Base-by-base conservation (phyloP, 2,888 invertebrate genomes). In the Harpalus rubripes region DNA sequence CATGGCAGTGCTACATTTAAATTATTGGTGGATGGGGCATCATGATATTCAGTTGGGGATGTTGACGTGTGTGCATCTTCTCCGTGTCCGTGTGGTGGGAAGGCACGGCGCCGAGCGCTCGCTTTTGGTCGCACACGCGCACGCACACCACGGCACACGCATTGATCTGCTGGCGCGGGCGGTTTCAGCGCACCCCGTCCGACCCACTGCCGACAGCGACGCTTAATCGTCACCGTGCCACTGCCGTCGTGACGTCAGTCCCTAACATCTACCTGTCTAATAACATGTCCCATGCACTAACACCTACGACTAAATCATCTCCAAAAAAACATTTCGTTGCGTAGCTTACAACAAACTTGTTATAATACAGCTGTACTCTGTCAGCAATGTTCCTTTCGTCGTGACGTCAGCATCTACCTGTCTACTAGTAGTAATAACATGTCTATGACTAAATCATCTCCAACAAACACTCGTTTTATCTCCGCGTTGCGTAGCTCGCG, bases 201-300 rank as follows among this genome's bases (percentile, higher is more conserved):
- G 84, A 84, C 84, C 84, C 84, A 84, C 52, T 84, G 85, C 80
- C 85, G 85, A 85, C 85, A 85, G 80, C 85, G 85, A 80, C 72
- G 79, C 79, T 80, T 85, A 63, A 79, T 85, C 85, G 80, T 79
- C 79, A 80, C 85, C 84, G 78, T 84, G 41, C 61, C 56, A 44
- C 72, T 44, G 44, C 72, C 52, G 72, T 74, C 72, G 84, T 84
- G 84, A 84, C 84, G 84, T 84, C 84, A 84, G 63, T 63, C 44
- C 59, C 15, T 1, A 63, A 18, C 63, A 59, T 63, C 18, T 44
- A 74, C 72, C 72, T 72, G 72, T 72, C 15, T 41, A 16, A 61
- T 61, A 18, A 74, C 72, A 16, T 72, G 72, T 72, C 39, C 72
- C 61, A 61, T 61, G 61, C 61, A 15, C 18, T 18, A 18, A 65